Evolutionary conservation across 2,113 vertebrate genomes (phyloP).

Genomic region (Stictonetta naevosa): DNA sequence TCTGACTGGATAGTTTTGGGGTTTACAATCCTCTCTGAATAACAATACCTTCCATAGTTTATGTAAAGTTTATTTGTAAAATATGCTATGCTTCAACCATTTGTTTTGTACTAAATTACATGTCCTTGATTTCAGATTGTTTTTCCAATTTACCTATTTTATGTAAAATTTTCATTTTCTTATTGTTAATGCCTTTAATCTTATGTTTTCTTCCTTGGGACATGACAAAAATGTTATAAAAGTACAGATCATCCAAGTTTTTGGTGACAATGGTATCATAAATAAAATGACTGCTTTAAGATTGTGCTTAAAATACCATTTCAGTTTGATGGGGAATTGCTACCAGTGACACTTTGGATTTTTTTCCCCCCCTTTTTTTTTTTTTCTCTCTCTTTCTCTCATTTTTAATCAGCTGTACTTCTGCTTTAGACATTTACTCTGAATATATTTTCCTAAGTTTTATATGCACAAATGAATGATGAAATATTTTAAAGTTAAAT

Average conservation of each 20-base stretch:
- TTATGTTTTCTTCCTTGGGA: not conserved
- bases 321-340: not conserved
- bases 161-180: not conserved
- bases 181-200: not conserved
- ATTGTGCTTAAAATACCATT: not conserved
- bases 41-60: not conserved
- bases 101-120: not conserved
- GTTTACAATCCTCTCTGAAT: not conserved
- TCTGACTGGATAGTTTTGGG: not conserved
- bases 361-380: not conserved
- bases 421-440: not conserved
- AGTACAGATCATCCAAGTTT: not conserved
- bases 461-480: not conserved
- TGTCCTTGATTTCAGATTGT: not conserved
- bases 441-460: not conserved
- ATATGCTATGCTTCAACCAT: not conserved
- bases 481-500: not conserved
- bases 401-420: not conserved
- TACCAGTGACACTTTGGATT: not conserved
- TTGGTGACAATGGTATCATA: not conserved
- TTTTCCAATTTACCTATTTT: not conserved
- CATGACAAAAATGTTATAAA: not conserved
- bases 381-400: not conserved
- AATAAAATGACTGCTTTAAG: not conserved
- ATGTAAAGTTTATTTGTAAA: not conserved